These are phyloP conservation scores for Minunthozetes semirufus DNA, from an alignment of 2,888 invertebrate genomes.

Conservation along the genomic window DNA sequence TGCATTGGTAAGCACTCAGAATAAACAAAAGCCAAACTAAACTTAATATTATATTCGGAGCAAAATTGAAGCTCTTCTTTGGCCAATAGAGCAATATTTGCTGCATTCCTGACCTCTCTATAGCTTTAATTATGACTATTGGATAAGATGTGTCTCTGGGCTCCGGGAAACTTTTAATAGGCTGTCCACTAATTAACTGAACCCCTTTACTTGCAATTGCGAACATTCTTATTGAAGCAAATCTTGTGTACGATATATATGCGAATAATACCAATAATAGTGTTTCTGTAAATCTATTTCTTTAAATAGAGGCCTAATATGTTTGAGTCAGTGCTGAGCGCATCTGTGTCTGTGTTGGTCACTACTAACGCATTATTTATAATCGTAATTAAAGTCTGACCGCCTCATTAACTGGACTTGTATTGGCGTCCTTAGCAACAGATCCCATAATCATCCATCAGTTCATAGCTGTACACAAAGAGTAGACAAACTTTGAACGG, in stretches of 20 bases:
- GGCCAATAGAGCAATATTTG: conserved; percentile 24
- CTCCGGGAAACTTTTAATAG: conserved; percentile 32
- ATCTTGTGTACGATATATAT: conserved; percentile 7
- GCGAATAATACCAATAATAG: conserved; percentile 5
- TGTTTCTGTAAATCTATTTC: conserved; percentile 25
- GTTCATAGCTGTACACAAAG: neutral
- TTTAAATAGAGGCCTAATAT: conserved; percentile 22
- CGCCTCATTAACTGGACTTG: conserved; percentile 33
- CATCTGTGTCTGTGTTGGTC: conserved; percentile 22
- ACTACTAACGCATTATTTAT: conserved; percentile 33
- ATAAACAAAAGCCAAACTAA: conserved; percentile 7
- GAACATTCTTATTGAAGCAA: conserved; percentile 22
- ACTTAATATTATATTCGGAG: conserved; percentile 26
- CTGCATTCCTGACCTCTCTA: conserved; percentile 17
- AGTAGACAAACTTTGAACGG: neutral
- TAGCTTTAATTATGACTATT: conserved; percentile 33
- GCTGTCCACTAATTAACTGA: conserved; percentile 33
- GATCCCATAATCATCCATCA: conserved; percentile 35
- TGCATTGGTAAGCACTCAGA: neutral
- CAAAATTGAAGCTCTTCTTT: neutral
- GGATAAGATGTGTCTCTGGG: conserved; percentile 33
- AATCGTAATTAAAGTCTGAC: conserved; percentile 34
- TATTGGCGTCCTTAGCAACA: conserved; percentile 34
- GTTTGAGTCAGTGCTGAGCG: neutral
- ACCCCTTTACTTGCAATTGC: conserved; percentile 19